Evolutionary conservation across 2,797 vertebrate genomes (phyloP).

Genomic region (Siniperca undulata): DNA sequence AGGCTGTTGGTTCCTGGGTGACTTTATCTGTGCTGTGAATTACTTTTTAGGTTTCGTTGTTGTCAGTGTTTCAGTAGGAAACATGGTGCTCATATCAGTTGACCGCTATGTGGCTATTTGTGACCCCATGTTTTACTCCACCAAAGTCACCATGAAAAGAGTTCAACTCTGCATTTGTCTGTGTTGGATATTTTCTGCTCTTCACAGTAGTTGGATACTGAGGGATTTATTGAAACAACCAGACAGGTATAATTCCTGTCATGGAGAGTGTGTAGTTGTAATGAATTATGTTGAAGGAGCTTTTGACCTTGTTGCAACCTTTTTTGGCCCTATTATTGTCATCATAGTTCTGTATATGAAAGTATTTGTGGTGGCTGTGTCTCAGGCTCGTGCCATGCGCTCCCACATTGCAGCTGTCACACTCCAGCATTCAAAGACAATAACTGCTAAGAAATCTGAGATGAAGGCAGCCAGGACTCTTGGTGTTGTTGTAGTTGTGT

Average conservation of each 20-base stretch:
- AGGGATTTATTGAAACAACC: conserved; percentile 23
- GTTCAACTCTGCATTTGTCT: conserved; percentile 35
- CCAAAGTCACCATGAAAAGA: conserved; percentile 44
- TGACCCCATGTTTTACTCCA: conserved; percentile 63
- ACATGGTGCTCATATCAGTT: no score
- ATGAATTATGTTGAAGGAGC: no score
- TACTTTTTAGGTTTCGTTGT: background rate
- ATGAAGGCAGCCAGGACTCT: no score
- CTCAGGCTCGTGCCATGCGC: no score
- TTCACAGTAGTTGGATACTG: background rate
- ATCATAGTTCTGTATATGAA: no score
- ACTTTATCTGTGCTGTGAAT: background rate
- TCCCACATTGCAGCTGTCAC: no score
- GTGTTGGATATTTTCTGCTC: conserved; percentile 55
- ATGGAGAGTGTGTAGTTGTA: no score
- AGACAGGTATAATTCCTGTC: background rate
- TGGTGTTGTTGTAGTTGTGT: background rate
- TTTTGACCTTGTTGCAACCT: no score
- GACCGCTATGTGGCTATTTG: conserved; percentile 47
- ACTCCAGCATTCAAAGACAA: no score
- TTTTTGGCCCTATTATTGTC: no score
- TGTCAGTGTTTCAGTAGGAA: background rate
- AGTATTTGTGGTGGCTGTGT: no score
- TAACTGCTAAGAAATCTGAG: no score
- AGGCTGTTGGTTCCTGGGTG: conserved; percentile 34